Percentiles rank a stretch among this genome's conserved stretches.
phyloP scores from a whole-genome alignment of 2,888 invertebrate species.

The Rapana venosa region DNA sequence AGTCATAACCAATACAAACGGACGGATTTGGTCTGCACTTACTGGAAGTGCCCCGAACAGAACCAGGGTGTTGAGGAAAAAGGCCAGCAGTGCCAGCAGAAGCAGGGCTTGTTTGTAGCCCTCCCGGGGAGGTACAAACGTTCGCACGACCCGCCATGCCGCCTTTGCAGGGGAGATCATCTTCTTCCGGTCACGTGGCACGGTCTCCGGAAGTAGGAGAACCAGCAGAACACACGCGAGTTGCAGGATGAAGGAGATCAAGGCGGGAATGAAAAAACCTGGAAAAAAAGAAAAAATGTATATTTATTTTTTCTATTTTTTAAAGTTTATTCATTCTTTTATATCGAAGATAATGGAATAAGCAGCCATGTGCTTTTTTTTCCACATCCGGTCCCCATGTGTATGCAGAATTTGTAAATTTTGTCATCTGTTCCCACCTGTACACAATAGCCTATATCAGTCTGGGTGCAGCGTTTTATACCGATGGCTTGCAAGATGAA shows the following conservation, averaged over 20 bases:
- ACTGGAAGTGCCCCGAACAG: background rate
- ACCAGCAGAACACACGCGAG: slow-evolving; percentile 4
- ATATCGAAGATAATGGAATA: too few species aligned
- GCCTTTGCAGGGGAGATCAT: slow-evolving; percentile 29
- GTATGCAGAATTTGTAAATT: too few species aligned
- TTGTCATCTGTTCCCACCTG: too few species aligned
- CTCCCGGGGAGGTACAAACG: background rate
- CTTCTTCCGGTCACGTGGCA: slow-evolving; percentile 25
- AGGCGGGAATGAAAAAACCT: slow-evolving; percentile 31
- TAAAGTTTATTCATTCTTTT: too few species aligned
- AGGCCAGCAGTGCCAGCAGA: background rate
- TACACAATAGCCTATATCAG: too few species aligned
- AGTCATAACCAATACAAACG: too few species aligned
- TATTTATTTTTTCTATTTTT: too few species aligned
- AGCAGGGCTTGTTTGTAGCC: background rate
- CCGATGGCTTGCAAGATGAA: too few species aligned
- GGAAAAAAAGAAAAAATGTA: too few species aligned
- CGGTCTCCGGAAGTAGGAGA: slow-evolving; percentile 34
- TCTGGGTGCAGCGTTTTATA: too few species aligned
- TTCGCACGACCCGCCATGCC: background rate
- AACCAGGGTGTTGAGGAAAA: background rate
- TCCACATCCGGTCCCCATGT: too few species aligned
- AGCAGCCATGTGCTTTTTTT: background rate
- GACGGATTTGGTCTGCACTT: background rate
- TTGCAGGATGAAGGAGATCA: background rate